Evolutionary conservation across 2,888 invertebrate genomes (phyloP).

Genomic region (Zelleria hepariella): DNA sequence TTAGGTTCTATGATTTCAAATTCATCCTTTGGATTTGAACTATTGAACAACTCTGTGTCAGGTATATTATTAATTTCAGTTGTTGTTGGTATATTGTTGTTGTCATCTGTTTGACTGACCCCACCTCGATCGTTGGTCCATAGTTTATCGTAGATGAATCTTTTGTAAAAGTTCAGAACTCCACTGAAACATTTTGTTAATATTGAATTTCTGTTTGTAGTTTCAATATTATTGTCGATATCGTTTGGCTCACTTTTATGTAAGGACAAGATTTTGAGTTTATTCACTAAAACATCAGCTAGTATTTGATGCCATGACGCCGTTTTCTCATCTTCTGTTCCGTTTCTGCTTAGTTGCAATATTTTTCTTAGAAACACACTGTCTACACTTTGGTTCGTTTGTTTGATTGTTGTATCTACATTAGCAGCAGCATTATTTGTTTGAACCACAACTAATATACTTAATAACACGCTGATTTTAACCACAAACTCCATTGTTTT

Average conservation of each 20-base stretch:
- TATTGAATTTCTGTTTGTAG: constrained; percentile 17
- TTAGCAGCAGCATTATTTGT: not conserved
- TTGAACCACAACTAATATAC: not conserved
- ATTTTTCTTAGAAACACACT: constrained; percentile 37
- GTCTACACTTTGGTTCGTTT: too few species aligned
- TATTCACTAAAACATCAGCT: constrained; percentile 48
- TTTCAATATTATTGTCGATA: constrained; percentile 16
- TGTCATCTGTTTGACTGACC: constrained; percentile 13
- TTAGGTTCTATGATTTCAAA: constrained; percentile 47
- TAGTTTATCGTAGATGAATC: constrained; percentile 35
- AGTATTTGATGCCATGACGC: constrained; percentile 53
- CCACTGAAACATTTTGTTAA: constrained; percentile 34
- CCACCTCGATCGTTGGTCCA: constrained; percentile 4
- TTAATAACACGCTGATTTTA: not conserved
- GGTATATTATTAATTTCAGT: constrained; percentile 7
- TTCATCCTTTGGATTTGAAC: constrained; percentile 33
- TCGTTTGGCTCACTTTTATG: constrained; percentile 22
- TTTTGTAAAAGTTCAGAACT: constrained; percentile 39
- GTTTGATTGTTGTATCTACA: not conserved
- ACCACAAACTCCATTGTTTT: constrained; percentile 26
- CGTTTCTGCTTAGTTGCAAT: constrained; percentile 34
- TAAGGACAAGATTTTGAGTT: constrained; percentile 41
- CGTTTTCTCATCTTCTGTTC: constrained; percentile 27
- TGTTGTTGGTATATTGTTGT: constrained; percentile 6
- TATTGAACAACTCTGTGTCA: not conserved